Evolutionary conservation across 2,113 vertebrate species (phyloP).

Genomic region (Gracilinanus agilis): DNA sequence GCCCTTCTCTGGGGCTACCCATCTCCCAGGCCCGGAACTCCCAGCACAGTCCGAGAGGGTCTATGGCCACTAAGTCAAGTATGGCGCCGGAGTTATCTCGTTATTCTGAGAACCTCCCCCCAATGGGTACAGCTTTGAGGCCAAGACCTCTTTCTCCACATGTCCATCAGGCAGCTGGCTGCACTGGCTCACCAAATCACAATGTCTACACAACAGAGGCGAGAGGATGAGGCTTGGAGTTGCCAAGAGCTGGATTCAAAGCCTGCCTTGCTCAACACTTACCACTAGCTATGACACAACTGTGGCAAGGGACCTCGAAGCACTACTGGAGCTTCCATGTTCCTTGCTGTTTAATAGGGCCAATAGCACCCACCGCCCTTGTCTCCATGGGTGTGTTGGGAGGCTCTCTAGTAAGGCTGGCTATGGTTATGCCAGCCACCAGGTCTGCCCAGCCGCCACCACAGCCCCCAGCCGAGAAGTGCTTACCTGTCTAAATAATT

Average conservation of each 20-base stretch:
- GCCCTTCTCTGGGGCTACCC: not conserved
- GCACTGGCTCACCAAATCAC: not conserved
- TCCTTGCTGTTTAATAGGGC: not conserved
- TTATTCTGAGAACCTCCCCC: not conserved
- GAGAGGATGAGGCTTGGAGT: not conserved
- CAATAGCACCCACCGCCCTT: not conserved
- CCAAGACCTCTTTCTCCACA: not conserved
- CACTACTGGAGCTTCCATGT: not conserved
- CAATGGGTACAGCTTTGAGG: not conserved
- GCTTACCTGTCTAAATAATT: conserved; percentile 99
- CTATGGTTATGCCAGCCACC: not conserved
- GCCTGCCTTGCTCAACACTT: not conserved
- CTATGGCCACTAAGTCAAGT: not conserved
- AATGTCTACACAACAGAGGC: not conserved
- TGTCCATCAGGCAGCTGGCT: not conserved
- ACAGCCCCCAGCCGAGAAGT: conserved; percentile 21
- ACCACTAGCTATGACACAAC: not conserved
- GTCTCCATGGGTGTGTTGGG: not conserved
- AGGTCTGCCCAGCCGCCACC: not conserved
- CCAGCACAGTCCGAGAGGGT: not conserved
- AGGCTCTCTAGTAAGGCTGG: not conserved
- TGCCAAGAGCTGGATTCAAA: not conserved
- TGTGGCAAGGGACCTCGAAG: not conserved
- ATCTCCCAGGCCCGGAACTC: not conserved
- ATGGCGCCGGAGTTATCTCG: not conserved